phyloP scores from a whole-genome alignment of 92 coral and sea anemone genomes.

The Palythoa grandiflora region DNA sequence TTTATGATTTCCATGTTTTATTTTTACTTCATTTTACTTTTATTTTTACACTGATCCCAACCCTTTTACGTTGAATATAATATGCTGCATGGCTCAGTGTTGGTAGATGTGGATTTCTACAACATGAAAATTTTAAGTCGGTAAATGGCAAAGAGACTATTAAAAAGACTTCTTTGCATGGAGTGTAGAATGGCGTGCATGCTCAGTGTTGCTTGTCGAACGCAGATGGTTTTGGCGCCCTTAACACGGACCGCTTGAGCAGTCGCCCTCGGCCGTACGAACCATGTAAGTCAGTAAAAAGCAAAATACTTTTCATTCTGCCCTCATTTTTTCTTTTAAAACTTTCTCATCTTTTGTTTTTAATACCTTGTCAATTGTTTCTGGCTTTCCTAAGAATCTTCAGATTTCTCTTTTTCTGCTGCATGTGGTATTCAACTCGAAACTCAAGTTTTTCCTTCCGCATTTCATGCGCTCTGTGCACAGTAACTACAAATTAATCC shows the following conservation, averaged over 20 bases:
- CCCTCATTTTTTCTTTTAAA: neutral
- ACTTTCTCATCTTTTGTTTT: neutral
- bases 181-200: neutral
- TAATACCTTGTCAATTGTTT: neutral
- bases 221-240: conserved; percentile 22
- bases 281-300: conserved; percentile 20
- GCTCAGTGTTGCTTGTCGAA: conserved; percentile 13
- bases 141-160: too few species aligned
- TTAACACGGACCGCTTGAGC: neutral
- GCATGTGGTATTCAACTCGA: neutral
- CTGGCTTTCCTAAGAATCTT: conserved; percentile 21
- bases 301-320: neutral
- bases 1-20: too few species aligned
- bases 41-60: too few species aligned
- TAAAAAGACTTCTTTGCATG: neutral
- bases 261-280: neutral
- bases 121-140: too few species aligned
- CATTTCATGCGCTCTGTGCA: neutral
- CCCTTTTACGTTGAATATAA: too few species aligned
- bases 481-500: neutral
- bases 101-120: too few species aligned
- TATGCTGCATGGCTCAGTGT: too few species aligned
- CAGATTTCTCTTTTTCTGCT: conserved; percentile 5
- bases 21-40: too few species aligned
- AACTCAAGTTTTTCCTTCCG: neutral